phyloP scores from a whole-genome alignment of 2,797 vertebrate genomes.

The Coendou prehensilis region DNA sequence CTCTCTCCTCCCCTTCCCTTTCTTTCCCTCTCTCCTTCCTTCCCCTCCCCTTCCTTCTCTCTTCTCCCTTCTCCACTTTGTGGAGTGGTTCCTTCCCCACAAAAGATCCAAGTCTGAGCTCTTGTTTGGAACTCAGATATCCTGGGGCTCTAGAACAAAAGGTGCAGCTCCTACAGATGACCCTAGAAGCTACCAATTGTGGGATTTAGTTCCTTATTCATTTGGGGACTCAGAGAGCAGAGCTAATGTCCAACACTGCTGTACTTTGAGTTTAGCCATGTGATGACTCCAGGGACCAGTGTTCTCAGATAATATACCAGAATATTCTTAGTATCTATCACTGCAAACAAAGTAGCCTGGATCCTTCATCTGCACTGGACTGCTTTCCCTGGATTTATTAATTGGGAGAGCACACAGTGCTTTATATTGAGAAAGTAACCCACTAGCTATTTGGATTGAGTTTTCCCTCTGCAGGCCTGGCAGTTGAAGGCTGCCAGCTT shows the following conservation, averaged over 20 bases:
- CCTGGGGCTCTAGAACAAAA: neutral
- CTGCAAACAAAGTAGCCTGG: neutral
- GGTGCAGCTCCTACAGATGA: neutral
- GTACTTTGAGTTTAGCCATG: neutral
- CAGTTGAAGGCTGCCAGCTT: neutral
- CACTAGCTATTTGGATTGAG: neutral
- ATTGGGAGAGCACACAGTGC: neutral
- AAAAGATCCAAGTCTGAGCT: neutral
- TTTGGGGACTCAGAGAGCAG: neutral
- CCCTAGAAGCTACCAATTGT: neutral
- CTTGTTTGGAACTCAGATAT: neutral
- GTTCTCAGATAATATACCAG: neutral
- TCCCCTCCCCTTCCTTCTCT: too few relatives aligned
- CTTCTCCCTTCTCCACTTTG: neutral
- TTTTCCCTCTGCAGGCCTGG: neutral
- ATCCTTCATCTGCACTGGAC: neutral
- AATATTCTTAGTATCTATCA: neutral
- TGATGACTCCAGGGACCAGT: neutral
- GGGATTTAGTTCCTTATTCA: neutral
- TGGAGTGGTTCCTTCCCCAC: neutral
- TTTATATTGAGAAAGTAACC: neutral
- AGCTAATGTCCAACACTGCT: neutral
- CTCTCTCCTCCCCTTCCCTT: neutral
- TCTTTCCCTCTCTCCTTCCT: neutral
- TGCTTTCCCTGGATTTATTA: neutral